These are phyloP conservation scores for Drosophila birchii DNA, from an alignment of 2,888 invertebrate genomes.

Conservation along the genomic window DNA sequence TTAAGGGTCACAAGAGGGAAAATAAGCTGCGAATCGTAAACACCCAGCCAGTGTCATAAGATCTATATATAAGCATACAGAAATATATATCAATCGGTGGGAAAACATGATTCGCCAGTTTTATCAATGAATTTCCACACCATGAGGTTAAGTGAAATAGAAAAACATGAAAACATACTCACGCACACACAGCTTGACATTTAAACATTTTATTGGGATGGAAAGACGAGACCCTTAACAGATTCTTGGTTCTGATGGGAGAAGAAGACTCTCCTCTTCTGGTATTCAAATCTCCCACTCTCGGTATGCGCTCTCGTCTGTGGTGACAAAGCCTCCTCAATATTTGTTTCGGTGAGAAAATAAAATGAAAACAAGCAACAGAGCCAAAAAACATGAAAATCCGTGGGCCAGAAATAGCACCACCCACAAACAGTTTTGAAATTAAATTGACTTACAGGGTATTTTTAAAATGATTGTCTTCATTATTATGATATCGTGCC, in stretches of 20 bases:
- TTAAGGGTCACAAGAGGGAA: slow-evolving; percentile 34
- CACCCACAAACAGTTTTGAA: slow-evolving; percentile 72
- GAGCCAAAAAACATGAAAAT: slow-evolving; percentile 75
- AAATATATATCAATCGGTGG: slow-evolving; percentile 18
- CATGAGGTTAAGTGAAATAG: neutral
- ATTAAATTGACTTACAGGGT: slow-evolving; percentile 69
- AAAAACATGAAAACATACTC: slow-evolving; percentile 35
- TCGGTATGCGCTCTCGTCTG: slow-evolving; percentile 5
- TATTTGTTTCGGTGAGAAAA: slow-evolving; percentile 46
- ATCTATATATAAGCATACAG: slow-evolving; percentile 8
- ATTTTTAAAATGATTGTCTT: slow-evolving; percentile 54
- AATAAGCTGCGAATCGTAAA: slow-evolving; percentile 47
- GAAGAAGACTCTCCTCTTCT: slow-evolving; percentile 16
- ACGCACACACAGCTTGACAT: slow-evolving; percentile 34
- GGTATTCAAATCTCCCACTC: slow-evolving; percentile 47
- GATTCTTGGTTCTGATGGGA: slow-evolving; percentile 2
- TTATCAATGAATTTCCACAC: slow-evolving; percentile 67
- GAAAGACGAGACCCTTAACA: slow-evolving; percentile 24
- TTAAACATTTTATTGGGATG: slow-evolving; percentile 16
- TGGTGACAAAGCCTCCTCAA: slow-evolving; percentile 48
- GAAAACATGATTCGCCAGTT: slow-evolving; percentile 58
- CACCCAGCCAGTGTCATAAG: slow-evolving; percentile 36
- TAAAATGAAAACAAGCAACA: slow-evolving; percentile 46
- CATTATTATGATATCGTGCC: slow-evolving; percentile 55
- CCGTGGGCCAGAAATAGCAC: slow-evolving; percentile 68